Evolutionary conservation across 1,140 invertebrate genomes (phyloP).

Genomic region (Sycophaga agraensis): DNA sequence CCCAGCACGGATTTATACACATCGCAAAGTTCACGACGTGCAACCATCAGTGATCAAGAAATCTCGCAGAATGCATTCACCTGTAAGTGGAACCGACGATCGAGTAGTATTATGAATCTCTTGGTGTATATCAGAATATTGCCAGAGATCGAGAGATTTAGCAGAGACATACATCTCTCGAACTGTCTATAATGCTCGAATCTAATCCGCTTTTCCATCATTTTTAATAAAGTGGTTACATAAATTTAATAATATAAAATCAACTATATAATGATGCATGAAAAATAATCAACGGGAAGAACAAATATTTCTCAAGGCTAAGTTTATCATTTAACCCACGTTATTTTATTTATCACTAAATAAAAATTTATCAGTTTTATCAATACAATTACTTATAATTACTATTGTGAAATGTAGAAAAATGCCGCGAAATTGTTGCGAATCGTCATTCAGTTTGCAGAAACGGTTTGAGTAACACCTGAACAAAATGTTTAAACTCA

Average conservation of each 20-base stretch:
- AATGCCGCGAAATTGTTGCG: not conserved
- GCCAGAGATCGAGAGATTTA: too few relatives aligned
- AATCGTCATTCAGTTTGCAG: not conserved
- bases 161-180: too few relatives aligned
- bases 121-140: too few relatives aligned
- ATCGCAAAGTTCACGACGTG: not conserved
- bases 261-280: too few relatives aligned
- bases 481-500: slow-evolving; percentile 7
- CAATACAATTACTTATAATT: not conserved
- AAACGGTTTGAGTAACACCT: not conserved
- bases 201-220: too few relatives aligned
- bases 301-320: not conserved
- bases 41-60: slow-evolving; percentile 11
- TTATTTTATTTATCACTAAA: not conserved
- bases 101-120: slow-evolving; percentile 9
- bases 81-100: not conserved
- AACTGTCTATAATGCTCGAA: too few relatives aligned
- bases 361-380: not conserved
- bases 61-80: not conserved
- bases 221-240: too few relatives aligned
- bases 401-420: not conserved
- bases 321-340: not conserved
- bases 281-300: too few relatives aligned
- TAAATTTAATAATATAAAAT: too few relatives aligned
- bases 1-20: not conserved